Conservation (phyloP, 2,888 invertebrate genomes). For the Cataglyphis rosenhaueri region DNA sequence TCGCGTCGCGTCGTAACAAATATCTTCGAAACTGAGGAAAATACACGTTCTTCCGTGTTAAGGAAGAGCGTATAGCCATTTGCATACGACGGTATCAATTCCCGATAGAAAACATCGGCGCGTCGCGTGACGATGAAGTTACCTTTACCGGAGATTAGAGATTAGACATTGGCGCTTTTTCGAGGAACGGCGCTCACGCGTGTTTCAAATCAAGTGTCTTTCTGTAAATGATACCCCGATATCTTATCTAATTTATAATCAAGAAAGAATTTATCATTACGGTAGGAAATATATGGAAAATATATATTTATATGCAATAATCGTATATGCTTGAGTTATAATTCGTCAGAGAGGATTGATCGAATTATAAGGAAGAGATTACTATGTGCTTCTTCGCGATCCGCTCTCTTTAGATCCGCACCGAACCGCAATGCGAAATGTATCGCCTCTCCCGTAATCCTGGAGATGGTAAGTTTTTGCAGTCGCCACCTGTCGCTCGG, state of each 20-base stretch:
- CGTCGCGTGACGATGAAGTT: background rate
- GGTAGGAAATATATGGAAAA: background rate
- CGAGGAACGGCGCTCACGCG: background rate
- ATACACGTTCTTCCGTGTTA: background rate
- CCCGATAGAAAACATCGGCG: background rate
- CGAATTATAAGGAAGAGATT: background rate
- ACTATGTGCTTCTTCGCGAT: background rate
- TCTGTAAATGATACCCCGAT: background rate
- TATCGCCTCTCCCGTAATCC: constrained; percentile 74
- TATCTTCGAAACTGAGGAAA: constrained; percentile 43
- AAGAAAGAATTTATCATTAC: background rate
- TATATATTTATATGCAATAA: background rate
- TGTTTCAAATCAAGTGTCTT: background rate
- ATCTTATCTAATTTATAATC: background rate
- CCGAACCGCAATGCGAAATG: background rate
- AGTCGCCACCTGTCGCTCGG: constrained; percentile 79
- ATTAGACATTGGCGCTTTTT: background rate
- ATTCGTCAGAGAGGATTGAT: constrained; percentile 21
- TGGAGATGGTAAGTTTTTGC: constrained; percentile 78
- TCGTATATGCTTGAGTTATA: background rate
- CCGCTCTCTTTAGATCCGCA: background rate
- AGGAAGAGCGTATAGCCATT: constrained; percentile 17
- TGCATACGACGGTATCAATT: constrained; percentile 20
- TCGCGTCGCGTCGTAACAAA: constrained; percentile 36
- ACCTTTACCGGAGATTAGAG: background rate